These are phyloP conservation scores for Phalera bucephala DNA, from an alignment of 2,888 invertebrate genomes.

Conservation along the genomic window DNA sequence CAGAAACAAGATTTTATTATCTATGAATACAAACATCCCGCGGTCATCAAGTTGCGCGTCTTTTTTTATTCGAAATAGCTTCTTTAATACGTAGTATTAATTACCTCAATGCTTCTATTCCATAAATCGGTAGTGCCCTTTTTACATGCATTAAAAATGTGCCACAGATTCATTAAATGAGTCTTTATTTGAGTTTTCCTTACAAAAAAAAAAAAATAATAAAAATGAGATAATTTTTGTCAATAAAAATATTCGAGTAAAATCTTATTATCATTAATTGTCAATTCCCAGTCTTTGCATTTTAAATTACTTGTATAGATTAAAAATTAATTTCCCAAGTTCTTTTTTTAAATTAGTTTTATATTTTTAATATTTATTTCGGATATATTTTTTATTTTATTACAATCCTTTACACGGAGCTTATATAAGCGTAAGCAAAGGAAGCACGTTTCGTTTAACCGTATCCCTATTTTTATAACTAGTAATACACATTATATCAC, in stretches of 20 bases:
- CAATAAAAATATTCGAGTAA: constrained; percentile 1
- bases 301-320: constrained; percentile 1
- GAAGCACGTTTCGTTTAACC: constrained; percentile 73
- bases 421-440: constrained; percentile 36
- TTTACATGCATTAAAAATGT: constrained; percentile 23
- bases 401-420: constrained; percentile 11
- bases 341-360: not conserved
- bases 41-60: too few relatives aligned
- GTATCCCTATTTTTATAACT: constrained; percentile 56
- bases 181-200: constrained; percentile 9
- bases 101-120: too few relatives aligned
- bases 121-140: constrained; percentile 30
- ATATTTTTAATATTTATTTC: constrained; percentile 20
- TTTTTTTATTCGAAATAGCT: too few relatives aligned
- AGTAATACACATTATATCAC: constrained; percentile 59
- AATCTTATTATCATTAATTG: constrained; percentile 8
- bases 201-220: constrained; percentile 21
- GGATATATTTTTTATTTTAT: constrained; percentile 17
- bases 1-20: too few relatives aligned
- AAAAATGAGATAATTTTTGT: constrained; percentile 7
- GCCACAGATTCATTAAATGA: constrained; percentile 18
- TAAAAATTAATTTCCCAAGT: constrained; percentile 22
- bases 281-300: not conserved
- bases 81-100: too few relatives aligned
- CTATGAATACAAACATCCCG: too few relatives aligned